These are phyloP conservation scores for Sebastes taczanowskii DNA, from an alignment of 2,797 vertebrate genomes.

Conservation along the genomic window DNA sequence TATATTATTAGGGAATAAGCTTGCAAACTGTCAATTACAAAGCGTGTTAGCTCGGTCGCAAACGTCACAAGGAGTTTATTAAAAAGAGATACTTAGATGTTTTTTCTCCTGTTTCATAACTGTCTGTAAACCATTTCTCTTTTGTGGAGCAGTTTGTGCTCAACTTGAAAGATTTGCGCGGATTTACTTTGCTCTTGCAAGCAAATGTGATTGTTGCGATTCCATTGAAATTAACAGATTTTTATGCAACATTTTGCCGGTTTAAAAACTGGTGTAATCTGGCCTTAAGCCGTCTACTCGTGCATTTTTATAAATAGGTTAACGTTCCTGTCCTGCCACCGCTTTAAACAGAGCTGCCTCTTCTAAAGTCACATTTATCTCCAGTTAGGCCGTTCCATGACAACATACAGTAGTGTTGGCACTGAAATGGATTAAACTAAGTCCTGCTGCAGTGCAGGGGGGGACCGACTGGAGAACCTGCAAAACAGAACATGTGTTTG, in stretches of 20 bases:
- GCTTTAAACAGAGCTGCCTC: not conserved
- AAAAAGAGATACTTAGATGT: too few species aligned
- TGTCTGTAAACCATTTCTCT: too few species aligned
- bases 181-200: too few species aligned
- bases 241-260: not conserved
- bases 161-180: too few species aligned
- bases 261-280: not conserved
- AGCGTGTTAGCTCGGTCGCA: fast-evolving
- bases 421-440: constrained; percentile 34
- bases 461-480: constrained; percentile 39
- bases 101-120: too few species aligned
- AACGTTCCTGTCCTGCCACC: not conserved
- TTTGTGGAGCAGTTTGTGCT: too few species aligned
- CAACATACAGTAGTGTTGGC: constrained; percentile 39
- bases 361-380: constrained; percentile 43
- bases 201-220: too few species aligned
- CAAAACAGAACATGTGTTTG: constrained; percentile 64
- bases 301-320: not conserved
- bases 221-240: too few species aligned
- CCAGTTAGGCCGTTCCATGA: not conserved
- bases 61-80: too few species aligned
- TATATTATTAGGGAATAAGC: too few species aligned
- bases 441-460: constrained; percentile 10
- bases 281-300: not conserved
- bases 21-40: too few species aligned